Evolutionary conservation across 2,113 vertebrate genomes (phyloP).

Genomic region (Lanius collurio): DNA sequence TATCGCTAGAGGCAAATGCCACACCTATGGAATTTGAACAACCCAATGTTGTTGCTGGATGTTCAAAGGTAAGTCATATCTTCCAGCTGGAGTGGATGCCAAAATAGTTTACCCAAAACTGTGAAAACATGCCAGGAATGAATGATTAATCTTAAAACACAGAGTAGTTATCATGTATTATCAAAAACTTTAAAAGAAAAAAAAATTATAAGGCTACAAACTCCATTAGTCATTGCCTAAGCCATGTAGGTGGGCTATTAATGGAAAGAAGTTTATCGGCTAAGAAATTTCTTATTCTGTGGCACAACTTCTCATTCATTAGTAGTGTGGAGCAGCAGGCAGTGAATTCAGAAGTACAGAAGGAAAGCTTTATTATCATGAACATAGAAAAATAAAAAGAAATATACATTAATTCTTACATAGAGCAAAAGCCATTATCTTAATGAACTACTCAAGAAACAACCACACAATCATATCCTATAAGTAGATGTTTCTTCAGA

Average conservation of each 20-base stretch:
- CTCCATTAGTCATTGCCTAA: neutral
- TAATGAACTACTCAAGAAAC: neutral
- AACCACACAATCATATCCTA: neutral
- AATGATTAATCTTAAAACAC: neutral
- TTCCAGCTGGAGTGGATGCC: neutral
- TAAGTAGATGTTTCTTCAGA: neutral
- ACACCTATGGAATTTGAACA: neutral
- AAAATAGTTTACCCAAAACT: neutral
- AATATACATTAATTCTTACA: neutral
- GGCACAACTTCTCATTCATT: neutral
- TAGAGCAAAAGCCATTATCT: neutral
- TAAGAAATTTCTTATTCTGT: conserved; percentile 8
- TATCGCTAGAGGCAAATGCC: neutral
- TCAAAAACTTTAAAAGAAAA: neutral
- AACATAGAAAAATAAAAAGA: neutral
- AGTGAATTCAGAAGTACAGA: neutral
- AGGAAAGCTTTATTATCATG: neutral
- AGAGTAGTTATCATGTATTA: neutral
- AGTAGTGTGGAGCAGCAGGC: neutral
- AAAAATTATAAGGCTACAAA: neutral
- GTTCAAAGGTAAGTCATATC: neutral
- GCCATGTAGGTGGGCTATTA: neutral
- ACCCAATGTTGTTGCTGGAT: neutral
- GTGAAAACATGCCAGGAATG: neutral
- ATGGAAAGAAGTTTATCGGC: neutral